Percentiles rank a stretch among this genome's conserved stretches.
Evolutionary conservation across 1,140 invertebrate species (phyloP).

Genomic region (Drosophila oshimai): DNA sequence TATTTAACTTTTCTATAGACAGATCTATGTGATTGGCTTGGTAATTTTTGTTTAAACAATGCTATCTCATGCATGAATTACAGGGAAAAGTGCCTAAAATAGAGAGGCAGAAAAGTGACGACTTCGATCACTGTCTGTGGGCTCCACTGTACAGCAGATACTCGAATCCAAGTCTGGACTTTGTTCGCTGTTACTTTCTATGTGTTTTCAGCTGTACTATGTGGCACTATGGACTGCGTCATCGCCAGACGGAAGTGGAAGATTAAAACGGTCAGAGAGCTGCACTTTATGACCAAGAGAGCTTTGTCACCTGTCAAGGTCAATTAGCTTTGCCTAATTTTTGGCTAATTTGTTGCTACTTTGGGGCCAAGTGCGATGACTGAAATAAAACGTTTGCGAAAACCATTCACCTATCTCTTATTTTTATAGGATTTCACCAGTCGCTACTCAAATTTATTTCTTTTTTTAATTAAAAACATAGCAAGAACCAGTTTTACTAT

Average conservation of each 20-base stretch:
- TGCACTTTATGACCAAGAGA: constrained; percentile 53
- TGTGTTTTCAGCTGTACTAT: constrained; percentile 2
- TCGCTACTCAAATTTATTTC: too few relatives aligned
- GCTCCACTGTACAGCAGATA: not conserved
- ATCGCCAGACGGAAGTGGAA: constrained; percentile 57
- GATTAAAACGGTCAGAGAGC: constrained; percentile 58
- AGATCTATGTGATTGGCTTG: too few relatives aligned
- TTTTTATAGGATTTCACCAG: too few relatives aligned
- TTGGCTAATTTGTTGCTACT: constrained; percentile 56
- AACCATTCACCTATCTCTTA: too few relatives aligned
- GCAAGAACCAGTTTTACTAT: too few relatives aligned
- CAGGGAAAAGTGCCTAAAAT: too few relatives aligned
- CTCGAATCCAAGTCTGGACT: constrained; percentile 20
- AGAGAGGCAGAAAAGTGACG: too few relatives aligned
- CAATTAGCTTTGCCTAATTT: constrained; percentile 67
- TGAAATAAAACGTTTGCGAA: not conserved
- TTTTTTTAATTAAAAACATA: too few relatives aligned
- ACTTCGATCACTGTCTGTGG: not conserved
- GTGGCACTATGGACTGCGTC: constrained; percentile 37
- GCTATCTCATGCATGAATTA: too few relatives aligned
- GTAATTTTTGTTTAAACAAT: too few relatives aligned
- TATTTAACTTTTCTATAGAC: too few relatives aligned
- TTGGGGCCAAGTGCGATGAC: not conserved
- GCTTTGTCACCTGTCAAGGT: constrained; percentile 48
- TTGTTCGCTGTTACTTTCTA: constrained; percentile 11